Percentiles rank a stretch among this genome's conserved stretches.
These are phyloP conservation scores for Mohoua ochrocephala DNA, from an alignment of 2,113 vertebrate species.

Conservation along the genomic window DNA sequence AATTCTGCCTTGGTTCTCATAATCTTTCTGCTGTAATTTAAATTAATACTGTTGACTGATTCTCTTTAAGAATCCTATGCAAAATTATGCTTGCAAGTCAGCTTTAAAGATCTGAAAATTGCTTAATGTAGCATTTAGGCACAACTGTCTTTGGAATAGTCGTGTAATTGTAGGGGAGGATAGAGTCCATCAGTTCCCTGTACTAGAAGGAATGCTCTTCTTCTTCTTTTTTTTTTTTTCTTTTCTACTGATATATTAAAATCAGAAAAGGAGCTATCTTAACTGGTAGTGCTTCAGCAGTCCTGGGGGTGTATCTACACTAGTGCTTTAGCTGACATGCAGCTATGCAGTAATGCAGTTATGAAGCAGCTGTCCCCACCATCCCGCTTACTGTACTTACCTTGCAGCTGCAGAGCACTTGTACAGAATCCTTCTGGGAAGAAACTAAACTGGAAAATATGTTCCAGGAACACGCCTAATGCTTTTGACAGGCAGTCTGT, in stretches of 20 bases:
- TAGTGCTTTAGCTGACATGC: not conserved
- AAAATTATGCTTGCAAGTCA: not conserved
- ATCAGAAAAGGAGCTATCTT: not conserved
- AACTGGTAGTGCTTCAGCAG: not conserved
- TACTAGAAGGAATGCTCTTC: not conserved
- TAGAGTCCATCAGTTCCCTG: not conserved
- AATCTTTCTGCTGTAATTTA: constrained; percentile 9
- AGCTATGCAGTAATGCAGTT: not conserved
- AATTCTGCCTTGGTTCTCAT: not conserved
- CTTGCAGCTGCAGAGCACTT: not conserved
- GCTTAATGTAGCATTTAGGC: constrained; percentile 16
- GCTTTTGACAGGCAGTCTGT: not conserved
- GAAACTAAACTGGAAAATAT: not conserved
- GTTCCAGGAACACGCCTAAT: not conserved
- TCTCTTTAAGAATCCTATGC: not conserved
- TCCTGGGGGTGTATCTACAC: not conserved
- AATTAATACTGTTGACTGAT: not conserved
- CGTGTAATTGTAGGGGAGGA: constrained; percentile 2
- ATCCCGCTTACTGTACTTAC: not conserved
- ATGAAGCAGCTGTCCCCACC: not conserved
- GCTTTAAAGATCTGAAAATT: constrained; percentile 16
- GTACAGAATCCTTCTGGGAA: not conserved
- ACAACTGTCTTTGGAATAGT: not conserved
- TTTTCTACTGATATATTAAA: not conserved
- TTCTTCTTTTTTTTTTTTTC: not conserved